These are phyloP conservation scores for Eulemur albifrons DNA, from an alignment of 2,797 vertebrate species.

Conservation along the genomic window DNA sequence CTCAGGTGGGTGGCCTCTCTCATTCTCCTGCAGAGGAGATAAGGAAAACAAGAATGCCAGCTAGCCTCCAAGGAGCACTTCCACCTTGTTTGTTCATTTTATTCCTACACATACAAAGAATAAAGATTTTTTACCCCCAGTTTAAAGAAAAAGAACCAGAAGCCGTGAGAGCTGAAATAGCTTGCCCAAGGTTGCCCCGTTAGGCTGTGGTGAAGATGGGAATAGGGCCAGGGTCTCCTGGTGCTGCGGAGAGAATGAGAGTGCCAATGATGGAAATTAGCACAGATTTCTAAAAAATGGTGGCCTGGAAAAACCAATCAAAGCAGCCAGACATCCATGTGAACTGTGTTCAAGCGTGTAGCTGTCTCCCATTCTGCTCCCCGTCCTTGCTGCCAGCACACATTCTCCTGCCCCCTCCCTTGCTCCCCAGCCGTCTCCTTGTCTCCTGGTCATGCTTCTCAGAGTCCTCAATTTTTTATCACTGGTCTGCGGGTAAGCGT, in stretches of 20 bases:
- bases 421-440: neutral
- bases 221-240: neutral
- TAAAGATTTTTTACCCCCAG: neutral
- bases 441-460: neutral
- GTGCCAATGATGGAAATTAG: neutral
- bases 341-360: neutral
- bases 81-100: neutral
- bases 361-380: neutral
- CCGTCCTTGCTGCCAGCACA: fast-evolving
- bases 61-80: neutral
- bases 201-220: neutral
- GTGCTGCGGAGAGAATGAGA: neutral
- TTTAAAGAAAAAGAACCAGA: neutral
- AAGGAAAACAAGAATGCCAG: neutral
- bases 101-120: neutral
- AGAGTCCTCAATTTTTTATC: neutral
- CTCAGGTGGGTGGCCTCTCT: slow-evolving; percentile 87
- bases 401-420: neutral
- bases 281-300: neutral
- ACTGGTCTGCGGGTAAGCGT: neutral
- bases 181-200: neutral
- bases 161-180: neutral
- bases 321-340: neutral
- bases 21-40: neutral
- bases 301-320: neutral